Conservation (phyloP, 2,888 invertebrate genomes). For the Lithophane socia region DNA sequence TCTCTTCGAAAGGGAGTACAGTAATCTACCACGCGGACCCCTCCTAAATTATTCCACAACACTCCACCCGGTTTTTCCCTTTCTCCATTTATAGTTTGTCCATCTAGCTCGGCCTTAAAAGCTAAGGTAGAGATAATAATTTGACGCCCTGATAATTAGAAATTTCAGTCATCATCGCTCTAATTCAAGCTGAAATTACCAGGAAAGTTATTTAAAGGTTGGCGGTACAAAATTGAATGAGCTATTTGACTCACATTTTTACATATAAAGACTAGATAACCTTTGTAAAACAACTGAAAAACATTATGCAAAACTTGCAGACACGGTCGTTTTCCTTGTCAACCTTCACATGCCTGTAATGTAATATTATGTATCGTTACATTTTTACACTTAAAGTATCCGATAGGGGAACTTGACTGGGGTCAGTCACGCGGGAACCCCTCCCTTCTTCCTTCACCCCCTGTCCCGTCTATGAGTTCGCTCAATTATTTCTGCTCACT, state of each 20-base stretch:
- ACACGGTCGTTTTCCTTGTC: background rate
- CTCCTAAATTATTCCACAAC: background rate
- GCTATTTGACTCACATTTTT: background rate
- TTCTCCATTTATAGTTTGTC: background rate
- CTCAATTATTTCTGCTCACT: slow-evolving; percentile 81
- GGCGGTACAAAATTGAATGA: background rate
- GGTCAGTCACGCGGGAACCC: slow-evolving; percentile 52
- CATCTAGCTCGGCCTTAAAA: too few species aligned
- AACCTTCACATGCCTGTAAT: slow-evolving; percentile 16
- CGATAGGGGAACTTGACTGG: slow-evolving; percentile 40
- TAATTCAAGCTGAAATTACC: background rate
- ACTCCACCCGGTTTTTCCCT: background rate
- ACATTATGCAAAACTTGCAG: background rate
- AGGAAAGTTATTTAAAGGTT: background rate
- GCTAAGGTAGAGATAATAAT: too few species aligned
- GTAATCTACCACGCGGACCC: too few species aligned
- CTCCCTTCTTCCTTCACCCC: slow-evolving; percentile 30
- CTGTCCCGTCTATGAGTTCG: slow-evolving; percentile 61
- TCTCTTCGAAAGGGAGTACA: too few species aligned
- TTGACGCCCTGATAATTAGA: background rate
- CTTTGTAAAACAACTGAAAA: slow-evolving; percentile 1
- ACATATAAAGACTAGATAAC: background rate
- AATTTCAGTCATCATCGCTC: background rate
- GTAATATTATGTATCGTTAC: slow-evolving; percentile 45
- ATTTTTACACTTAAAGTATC: slow-evolving; percentile 47